These are phyloP conservation scores for Echinometra lucunter DNA, from an alignment of 53 echinoderm and acorn worm species.

Conservation along the genomic window DNA sequence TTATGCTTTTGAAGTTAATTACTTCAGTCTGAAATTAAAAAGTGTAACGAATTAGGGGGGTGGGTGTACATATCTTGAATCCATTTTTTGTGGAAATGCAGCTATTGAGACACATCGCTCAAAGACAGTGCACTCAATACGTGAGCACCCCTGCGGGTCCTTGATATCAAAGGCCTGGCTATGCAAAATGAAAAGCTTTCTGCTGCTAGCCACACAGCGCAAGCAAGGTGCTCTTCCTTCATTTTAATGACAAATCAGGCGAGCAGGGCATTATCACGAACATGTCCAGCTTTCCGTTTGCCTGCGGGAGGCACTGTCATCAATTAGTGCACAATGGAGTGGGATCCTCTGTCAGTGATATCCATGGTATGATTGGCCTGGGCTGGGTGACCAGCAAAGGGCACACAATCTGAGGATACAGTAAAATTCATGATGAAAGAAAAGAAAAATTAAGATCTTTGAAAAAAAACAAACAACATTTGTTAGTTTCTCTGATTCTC, in stretches of 20 bases:
- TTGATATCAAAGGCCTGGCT: background rate
- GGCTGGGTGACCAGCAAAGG: background rate
- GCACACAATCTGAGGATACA: too few relatives aligned
- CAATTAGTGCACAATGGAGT: conserved; percentile 15
- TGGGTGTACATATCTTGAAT: too few relatives aligned
- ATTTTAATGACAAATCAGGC: conserved; percentile 13
- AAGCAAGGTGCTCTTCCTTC: background rate
- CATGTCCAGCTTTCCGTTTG: background rate
- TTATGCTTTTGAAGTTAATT: too few relatives aligned
- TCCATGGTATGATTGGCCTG: background rate
- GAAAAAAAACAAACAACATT: too few relatives aligned
- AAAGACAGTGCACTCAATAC: background rate
- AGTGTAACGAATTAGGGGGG: too few relatives aligned
- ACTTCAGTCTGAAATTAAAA: too few relatives aligned
- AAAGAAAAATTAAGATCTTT: too few relatives aligned
- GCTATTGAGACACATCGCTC: too few relatives aligned
- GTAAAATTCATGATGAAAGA: too few relatives aligned
- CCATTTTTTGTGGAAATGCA: too few relatives aligned
- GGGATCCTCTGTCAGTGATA: background rate
- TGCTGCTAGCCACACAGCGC: background rate
- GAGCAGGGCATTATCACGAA: background rate
- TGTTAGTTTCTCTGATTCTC: too few relatives aligned
- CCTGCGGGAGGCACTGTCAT: conserved; percentile 2
- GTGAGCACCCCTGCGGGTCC: background rate
- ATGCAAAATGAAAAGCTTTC: conserved; percentile 15